phyloP scores from a whole-genome alignment of 2,797 vertebrate species.

The Coregonus ussuriensis region DNA sequence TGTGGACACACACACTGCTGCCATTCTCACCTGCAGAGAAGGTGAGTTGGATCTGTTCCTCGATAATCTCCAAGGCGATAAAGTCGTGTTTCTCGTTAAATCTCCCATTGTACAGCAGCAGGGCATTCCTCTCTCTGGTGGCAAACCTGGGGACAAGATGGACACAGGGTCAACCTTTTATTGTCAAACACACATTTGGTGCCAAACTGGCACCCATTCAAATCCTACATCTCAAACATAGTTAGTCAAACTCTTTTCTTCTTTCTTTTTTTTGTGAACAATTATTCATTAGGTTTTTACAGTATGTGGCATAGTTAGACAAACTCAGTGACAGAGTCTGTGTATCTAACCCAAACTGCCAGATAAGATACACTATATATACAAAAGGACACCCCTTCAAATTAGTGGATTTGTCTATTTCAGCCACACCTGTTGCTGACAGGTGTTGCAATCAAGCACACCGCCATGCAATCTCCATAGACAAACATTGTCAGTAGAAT shows the following conservation, averaged over 20 bases:
- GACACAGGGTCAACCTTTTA: not conserved
- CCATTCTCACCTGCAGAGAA: slow-evolving; percentile 86
- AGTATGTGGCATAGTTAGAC: too few relatives aligned
- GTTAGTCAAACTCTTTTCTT: too few relatives aligned
- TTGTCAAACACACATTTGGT: not conserved
- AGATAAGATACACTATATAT: not conserved
- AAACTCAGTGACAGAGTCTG: not conserved
- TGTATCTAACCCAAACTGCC: not conserved
- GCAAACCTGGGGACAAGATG: slow-evolving; percentile 82
- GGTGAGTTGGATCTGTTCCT: slow-evolving; percentile 94
- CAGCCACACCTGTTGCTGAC: too few relatives aligned
- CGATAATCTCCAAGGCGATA: slow-evolving; percentile 92
- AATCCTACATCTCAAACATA: not conserved
- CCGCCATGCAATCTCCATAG: too few relatives aligned
- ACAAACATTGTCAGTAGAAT: too few relatives aligned
- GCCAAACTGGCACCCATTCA: not conserved
- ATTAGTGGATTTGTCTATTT: too few relatives aligned
- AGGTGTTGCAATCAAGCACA: too few relatives aligned
- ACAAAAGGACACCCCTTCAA: too few relatives aligned
- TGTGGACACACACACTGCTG: not conserved
- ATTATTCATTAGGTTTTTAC: too few relatives aligned
- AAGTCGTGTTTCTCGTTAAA: slow-evolving; percentile 99
- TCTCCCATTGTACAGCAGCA: slow-evolving; percentile 95
- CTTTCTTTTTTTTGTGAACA: too few relatives aligned
- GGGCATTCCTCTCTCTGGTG: slow-evolving; percentile 86